A percentile compares a stretch with the other conserved stretches of the same genome.
phyloP scores from a whole-genome alignment of 1,140 invertebrate species.

The Lordiphosa clarofinis region DNA sequence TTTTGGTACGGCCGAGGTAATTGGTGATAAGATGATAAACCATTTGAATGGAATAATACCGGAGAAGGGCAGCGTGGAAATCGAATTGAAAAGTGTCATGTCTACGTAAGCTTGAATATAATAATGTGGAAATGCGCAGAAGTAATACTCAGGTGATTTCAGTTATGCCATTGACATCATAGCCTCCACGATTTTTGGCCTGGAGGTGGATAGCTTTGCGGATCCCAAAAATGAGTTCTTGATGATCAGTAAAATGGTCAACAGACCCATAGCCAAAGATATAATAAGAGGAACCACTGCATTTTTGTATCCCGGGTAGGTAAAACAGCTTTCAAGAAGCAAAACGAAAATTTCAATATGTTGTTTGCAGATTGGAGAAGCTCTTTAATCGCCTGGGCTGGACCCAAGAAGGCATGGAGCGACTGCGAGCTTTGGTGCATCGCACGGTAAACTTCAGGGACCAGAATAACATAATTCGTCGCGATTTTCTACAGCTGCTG shows the following conservation, averaged over 20 bases:
- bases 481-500: conserved; percentile 82
- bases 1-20: conserved; percentile 80
- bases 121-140: too few species aligned
- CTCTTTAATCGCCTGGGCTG: conserved; percentile 48
- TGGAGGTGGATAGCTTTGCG: conserved; percentile 77
- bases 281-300: conserved; percentile 27
- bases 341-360: not conserved
- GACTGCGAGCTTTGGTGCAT: conserved; percentile 77
- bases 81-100: conserved; percentile 57
- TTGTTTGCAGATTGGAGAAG: conserved; percentile 30
- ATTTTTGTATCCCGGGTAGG: conserved; percentile 65
- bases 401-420: conserved; percentile 16
- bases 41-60: conserved; percentile 43
- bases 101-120: conserved; percentile 50
- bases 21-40: conserved; percentile 70
- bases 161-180: conserved; percentile 80
- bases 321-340: too few species aligned
- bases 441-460: conserved; percentile 81
- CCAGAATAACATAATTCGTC: conserved; percentile 79
- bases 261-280: conserved; percentile 12
- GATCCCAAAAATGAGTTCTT: conserved; percentile 65
- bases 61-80: conserved; percentile 16
- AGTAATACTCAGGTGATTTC: not conserved
- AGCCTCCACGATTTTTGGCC: conserved; percentile 78
- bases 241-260: conserved; percentile 33